phyloP scores from a whole-genome alignment of 2,113 vertebrate species.

The Hemicordylus capensis region DNA sequence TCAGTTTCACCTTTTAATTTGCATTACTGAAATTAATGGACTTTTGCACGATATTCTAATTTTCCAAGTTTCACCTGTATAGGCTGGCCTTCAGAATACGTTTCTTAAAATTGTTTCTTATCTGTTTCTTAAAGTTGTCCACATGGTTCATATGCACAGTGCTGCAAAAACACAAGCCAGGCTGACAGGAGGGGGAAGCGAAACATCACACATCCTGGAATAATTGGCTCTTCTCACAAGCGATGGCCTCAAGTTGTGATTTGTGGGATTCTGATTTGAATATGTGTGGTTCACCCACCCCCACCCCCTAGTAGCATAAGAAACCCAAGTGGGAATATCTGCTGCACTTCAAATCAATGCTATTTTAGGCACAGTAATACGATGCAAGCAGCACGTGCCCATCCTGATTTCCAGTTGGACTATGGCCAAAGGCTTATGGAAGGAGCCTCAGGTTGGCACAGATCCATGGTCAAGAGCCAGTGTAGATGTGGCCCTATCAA shows the following conservation, averaged over 20 bases:
- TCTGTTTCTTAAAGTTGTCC: not conserved
- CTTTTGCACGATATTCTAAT: too few species aligned
- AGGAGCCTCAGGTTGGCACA: not conserved
- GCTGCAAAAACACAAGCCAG: not conserved
- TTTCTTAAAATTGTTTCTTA: not conserved
- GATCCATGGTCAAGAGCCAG: too few species aligned
- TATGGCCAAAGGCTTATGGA: not conserved
- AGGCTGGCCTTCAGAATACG: not conserved
- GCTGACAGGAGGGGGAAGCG: not conserved
- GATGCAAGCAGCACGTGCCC: not conserved
- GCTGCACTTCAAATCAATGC: not conserved
- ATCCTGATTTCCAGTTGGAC: not conserved
- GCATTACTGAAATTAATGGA: too few species aligned
- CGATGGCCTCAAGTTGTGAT: too few species aligned
- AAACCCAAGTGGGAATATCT: not conserved
- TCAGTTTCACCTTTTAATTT: too few species aligned
- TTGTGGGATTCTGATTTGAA: not conserved
- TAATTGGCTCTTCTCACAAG: not conserved
- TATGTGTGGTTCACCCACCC: too few species aligned
- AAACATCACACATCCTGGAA: not conserved
- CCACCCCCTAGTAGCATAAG: not conserved
- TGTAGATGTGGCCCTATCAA: not conserved
- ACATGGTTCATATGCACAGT: not conserved
- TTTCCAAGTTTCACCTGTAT: too few species aligned
- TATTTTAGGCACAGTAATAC: conserved; percentile 9